A percentile compares a stretch with the other conserved stretches of the same genome.
Evolutionary conservation across 2,797 vertebrate genomes (phyloP).

Genomic region (Chelonia mydas): DNA sequence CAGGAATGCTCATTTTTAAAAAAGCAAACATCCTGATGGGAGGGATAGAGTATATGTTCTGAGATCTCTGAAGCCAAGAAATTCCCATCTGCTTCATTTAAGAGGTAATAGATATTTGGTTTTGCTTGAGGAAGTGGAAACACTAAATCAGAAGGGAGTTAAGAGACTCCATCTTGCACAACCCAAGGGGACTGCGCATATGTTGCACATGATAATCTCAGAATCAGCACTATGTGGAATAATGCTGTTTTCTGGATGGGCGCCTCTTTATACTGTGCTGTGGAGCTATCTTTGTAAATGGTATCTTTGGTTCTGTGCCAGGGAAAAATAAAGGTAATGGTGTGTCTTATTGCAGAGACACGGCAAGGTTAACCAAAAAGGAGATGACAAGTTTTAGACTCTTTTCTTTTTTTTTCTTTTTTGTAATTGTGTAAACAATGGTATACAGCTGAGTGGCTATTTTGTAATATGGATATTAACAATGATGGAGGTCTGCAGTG

Average conservation of each 20-base stretch:
- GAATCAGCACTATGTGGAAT: slow-evolving; percentile 14
- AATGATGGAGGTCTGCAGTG: neutral
- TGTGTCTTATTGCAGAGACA: neutral
- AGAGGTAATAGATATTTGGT: slow-evolving; percentile 48
- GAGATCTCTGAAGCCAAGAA: slow-evolving; percentile 45
- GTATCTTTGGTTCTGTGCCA: slow-evolving; percentile 36
- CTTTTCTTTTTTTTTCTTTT: neutral
- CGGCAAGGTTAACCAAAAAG: slow-evolving; percentile 50
- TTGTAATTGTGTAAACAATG: neutral
- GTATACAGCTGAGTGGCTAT: neutral
- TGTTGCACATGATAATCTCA: slow-evolving; percentile 16
- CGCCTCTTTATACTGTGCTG: neutral
- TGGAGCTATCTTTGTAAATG: slow-evolving; percentile 42
- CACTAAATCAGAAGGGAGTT: slow-evolving; percentile 51
- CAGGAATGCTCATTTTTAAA: neutral
- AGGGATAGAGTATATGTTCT: slow-evolving; percentile 34
- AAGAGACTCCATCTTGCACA: slow-evolving; percentile 4
- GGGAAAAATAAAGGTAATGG: slow-evolving; percentile 13
- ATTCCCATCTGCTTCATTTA: slow-evolving; percentile 57
- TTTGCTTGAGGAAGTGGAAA: neutral
- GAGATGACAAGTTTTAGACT: neutral
- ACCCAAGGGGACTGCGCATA: slow-evolving; percentile 34
- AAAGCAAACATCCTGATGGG: slow-evolving; percentile 43
- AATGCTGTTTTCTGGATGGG: slow-evolving; percentile 8
- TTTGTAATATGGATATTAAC: neutral